Conservation (phyloP, 2,888 invertebrate species). For the Cheilosia variabilis region DNA sequence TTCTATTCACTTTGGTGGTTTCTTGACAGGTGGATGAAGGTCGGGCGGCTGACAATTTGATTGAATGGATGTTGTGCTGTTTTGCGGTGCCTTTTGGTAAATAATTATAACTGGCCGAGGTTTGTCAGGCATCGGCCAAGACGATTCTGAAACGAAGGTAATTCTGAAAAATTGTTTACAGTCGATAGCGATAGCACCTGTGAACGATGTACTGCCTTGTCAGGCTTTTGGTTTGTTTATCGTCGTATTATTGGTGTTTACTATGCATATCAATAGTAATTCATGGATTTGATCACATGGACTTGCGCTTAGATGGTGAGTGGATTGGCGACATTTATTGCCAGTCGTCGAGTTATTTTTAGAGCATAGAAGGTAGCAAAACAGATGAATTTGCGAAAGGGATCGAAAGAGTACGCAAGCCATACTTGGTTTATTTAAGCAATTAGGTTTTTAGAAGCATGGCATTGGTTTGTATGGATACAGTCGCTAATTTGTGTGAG, state of each 20-base stretch:
- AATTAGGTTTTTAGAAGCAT: no score
- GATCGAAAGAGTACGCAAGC: no score
- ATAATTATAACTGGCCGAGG: conserved; percentile 12
- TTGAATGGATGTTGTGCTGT: conserved; percentile 15
- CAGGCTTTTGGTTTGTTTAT: conserved; percentile 30
- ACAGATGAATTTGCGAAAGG: no score
- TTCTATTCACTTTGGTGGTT: conserved; percentile 7
- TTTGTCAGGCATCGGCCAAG: not conserved
- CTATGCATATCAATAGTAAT: conserved; percentile 22
- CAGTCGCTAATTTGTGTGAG: no score
- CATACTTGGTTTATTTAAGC: no score
- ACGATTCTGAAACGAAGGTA: no score
- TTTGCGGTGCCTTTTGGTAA: conserved; percentile 4
- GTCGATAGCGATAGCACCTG: conserved; percentile 21
- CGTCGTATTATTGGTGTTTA: conserved; percentile 16
- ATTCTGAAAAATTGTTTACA: no score
- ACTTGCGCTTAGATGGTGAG: not conserved
- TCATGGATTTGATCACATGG: conserved; percentile 22
- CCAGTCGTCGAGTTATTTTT: not conserved
- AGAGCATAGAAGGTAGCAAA: no score
- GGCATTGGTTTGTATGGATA: no score
- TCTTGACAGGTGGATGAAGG: not conserved
- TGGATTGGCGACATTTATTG: not conserved
- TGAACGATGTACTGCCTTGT: conserved; percentile 6
- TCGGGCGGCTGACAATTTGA: not conserved